These are phyloP conservation scores for Hephaestus fuliginosus DNA, from an alignment of 2,797 vertebrate species.

Conservation along the genomic window DNA sequence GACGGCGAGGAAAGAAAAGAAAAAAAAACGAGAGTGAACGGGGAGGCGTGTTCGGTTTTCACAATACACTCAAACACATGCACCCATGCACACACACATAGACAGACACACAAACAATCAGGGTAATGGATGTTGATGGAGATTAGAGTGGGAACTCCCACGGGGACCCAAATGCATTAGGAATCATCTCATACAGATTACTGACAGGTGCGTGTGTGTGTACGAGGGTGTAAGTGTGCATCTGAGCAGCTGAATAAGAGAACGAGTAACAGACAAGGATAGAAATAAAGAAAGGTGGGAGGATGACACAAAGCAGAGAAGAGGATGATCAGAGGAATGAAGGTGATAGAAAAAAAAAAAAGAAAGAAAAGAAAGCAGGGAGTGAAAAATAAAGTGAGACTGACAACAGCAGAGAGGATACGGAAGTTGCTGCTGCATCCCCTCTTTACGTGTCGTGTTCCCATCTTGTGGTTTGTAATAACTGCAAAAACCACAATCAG, in stretches of 20 bases:
- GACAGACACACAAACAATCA: constrained; percentile 77
- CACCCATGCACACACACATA: constrained; percentile 17
- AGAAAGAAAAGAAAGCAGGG: too few relatives aligned
- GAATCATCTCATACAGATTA: constrained; percentile 84
- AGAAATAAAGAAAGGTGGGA: constrained; percentile 56
- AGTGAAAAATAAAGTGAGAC: constrained; percentile 37
- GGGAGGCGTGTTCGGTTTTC: constrained; percentile 45
- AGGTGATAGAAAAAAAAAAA: background rate
- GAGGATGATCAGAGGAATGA: constrained; percentile 45
- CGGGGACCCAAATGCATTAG: constrained; percentile 80
- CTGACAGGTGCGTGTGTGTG: constrained; percentile 77
- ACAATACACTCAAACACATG: constrained; percentile 43
- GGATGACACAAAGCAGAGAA: constrained; percentile 39
- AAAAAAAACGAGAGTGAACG: constrained; percentile 16
- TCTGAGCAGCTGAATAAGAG: constrained; percentile 73
- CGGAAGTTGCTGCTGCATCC: constrained; percentile 58
- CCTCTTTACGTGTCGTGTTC: constrained; percentile 56
- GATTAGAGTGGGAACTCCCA: constrained; percentile 84
- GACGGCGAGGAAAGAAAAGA: background rate
- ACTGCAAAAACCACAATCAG: constrained; percentile 71
- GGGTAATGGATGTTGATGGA: constrained; percentile 84
- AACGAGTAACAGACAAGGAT: constrained; percentile 68
- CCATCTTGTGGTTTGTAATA: constrained; percentile 71
- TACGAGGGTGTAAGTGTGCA: constrained; percentile 44
- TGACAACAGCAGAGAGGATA: constrained; percentile 37